Percentiles rank a stretch among this genome's conserved stretches.
phyloP scores from a whole-genome alignment of 1,140 invertebrate genomes.

The Drosophila nasuta region DNA sequence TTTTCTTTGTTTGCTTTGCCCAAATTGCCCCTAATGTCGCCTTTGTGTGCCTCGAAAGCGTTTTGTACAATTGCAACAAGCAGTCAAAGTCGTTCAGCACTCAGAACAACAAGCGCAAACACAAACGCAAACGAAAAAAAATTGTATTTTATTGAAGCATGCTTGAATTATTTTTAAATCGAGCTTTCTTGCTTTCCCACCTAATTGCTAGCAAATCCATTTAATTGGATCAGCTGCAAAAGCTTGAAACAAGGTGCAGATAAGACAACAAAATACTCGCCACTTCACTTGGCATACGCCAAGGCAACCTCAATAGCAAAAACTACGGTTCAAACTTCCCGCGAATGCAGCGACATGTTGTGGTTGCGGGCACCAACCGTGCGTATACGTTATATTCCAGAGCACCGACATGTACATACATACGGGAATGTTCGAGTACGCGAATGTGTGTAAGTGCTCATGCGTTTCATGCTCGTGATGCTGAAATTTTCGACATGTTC shows the following conservation, averaged over 20 bases:
- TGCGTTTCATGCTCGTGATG: conserved; percentile 10
- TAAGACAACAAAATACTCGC: conserved; percentile 8
- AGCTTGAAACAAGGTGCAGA: background rate
- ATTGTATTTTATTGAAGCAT: conserved; percentile 12
- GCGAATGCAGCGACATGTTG: conserved; percentile 51
- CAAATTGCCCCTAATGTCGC: conserved; percentile 57
- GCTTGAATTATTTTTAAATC: background rate
- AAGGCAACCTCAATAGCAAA: conserved; percentile 16
- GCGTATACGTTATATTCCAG: conserved; percentile 71
- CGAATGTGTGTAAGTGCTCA: conserved; percentile 8
- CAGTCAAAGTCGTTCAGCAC: background rate
- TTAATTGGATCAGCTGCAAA: conserved; percentile 2
- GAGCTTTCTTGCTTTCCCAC: background rate
- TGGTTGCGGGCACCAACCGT: conserved; percentile 45
- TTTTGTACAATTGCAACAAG: conserved; percentile 8
- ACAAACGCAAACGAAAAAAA: background rate
- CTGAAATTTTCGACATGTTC: conserved; percentile 23
- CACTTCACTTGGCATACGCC: background rate
- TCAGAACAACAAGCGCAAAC: background rate
- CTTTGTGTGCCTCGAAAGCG: conserved; percentile 20
- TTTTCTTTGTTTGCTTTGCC: conserved; percentile 46
- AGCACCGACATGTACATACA: background rate
- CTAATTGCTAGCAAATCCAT: background rate
- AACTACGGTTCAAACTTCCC: conserved; percentile 22
- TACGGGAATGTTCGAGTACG: background rate